Base-by-base conservation (phyloP, 2,888 invertebrate genomes). In the Rotaria sp. region DNA sequence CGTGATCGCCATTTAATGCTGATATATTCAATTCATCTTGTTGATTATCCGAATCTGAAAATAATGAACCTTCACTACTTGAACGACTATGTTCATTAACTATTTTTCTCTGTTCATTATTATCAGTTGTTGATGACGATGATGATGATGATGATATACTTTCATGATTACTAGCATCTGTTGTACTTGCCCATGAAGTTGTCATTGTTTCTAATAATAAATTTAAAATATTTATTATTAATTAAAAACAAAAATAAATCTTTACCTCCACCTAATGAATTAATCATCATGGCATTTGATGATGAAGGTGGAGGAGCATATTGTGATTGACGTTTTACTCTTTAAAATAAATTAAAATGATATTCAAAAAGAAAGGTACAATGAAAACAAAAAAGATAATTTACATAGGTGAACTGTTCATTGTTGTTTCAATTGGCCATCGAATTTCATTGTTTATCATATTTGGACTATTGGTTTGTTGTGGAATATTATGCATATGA, bases 131-230 rank as follows among this genome's bases (percentile, higher is more conserved):
- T 18, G 30, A 15, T 35, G 50, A n/a, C n/a, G 10, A 55, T 55
- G 48, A 48, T 57, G 74, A 74, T 7, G 30, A 35, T 18, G 35
- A n/a, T 3, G 80, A 24, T 45, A 45, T 24, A 45, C 80, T 80
- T 41, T 80, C 80, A 80, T 11, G 80, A n/a, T 80, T 80, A 45
- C 80, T 80, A 45, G 45, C 80, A 45, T 80, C 80, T 45, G 80
- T 80, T 45, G 80, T n/a, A 80, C 80, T 80, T 45, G 80, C 80
- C 80, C 80, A 80, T 26, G 80, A 80, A 45, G 80, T 80, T 26
- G 80, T 80, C 80, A 80, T 80, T 24, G 80, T 80, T 45, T 80
- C 80, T 80, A 80, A 74, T 35, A 38, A 74, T 0, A 10, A 74
- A 24, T n/a, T 0, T 21, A 18, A 38, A 24, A 38, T 38, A 10